phyloP scores from a whole-genome alignment of 2,113 vertebrate genomes.

The Tauraco erythrolophus region DNA sequence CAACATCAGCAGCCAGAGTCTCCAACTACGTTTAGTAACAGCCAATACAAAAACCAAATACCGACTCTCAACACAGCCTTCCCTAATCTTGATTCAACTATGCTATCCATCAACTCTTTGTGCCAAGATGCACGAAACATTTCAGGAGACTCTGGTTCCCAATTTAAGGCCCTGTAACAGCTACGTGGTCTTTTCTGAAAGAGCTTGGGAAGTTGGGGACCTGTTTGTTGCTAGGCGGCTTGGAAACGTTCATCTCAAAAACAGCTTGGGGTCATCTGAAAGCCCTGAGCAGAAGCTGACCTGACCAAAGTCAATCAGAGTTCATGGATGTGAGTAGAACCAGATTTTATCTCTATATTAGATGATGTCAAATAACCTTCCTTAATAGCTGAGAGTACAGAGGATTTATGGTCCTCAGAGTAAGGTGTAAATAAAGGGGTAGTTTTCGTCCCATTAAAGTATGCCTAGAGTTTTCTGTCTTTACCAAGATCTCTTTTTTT shows the following conservation, averaged over 20 bases:
- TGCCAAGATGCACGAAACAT: fast-evolving
- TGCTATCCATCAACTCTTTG: fast-evolving
- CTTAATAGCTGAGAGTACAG: not conserved
- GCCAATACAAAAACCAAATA: not conserved
- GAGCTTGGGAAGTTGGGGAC: not conserved
- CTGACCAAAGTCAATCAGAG: not conserved
- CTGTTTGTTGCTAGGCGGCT: not conserved
- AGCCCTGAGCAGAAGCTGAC: not conserved
- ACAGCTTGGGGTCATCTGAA: not conserved
- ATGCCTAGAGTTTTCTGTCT: not conserved
- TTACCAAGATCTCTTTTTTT: not conserved
- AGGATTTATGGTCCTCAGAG: not conserved
- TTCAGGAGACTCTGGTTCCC: not conserved
- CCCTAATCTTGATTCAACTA: not conserved
- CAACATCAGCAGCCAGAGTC: not conserved
- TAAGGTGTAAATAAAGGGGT: slow-evolving; percentile 7
- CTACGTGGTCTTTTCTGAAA: not conserved
- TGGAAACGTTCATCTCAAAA: not conserved
- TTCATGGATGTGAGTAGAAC: not conserved
- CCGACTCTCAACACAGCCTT: not conserved
- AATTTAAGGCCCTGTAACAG: not conserved
- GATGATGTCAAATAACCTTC: not conserved
- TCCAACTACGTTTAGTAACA: not conserved
- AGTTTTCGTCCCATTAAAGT: slow-evolving; percentile 24
- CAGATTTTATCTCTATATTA: not conserved